Evolutionary conservation across 1,140 invertebrate species (phyloP), one percentile per base, ranked within the genome.

Genomic region (Cheumatopsyche charites): DNA sequence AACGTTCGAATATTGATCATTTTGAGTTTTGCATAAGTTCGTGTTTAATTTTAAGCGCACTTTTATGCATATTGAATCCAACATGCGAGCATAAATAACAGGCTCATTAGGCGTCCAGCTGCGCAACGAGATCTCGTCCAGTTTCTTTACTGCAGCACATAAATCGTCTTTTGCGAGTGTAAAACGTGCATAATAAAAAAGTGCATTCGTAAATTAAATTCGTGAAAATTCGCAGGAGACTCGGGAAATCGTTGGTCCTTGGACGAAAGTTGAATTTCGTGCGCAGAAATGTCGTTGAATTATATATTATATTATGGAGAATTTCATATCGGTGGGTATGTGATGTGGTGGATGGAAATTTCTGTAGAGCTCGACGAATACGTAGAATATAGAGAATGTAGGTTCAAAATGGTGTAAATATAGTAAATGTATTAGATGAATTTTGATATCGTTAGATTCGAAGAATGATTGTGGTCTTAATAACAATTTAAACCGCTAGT

Each of bases 201-300:
- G 55, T 12, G 29, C 67, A 36, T 36, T 41, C 63, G 70, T 75
- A 75, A 75, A 75, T 75, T 73, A 67, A 71, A 68, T 73, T 73
- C 74, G 66, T 73, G 74, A 75, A 75, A 75, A 73, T 75, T 75
- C 73, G 63, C 73, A 67, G 1, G 26, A 21, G 26, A 43, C 13
- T 36, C 19, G 6, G 61, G 41, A 5, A 41, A 25, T 41, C 62
- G 15, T 42, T 6, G 9, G 47, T 6, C 62, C 55, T 45, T 42
- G 4, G 49, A 17, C n/a, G 71, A 75, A 73, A 75, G 68, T 73
- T 71, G 73, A 71, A 73, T 75, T 75, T 75, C 73, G 73, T 75
- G 71, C 73, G 67, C 71, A 69, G 71, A 17, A 58, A 68, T 67
- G 71, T 73, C 71, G 67, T 73, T 71, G 71, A 67, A 36, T 36